phyloP scores from a whole-genome alignment of 2,888 invertebrate species.

The Sarcophaga carnaria region DNA sequence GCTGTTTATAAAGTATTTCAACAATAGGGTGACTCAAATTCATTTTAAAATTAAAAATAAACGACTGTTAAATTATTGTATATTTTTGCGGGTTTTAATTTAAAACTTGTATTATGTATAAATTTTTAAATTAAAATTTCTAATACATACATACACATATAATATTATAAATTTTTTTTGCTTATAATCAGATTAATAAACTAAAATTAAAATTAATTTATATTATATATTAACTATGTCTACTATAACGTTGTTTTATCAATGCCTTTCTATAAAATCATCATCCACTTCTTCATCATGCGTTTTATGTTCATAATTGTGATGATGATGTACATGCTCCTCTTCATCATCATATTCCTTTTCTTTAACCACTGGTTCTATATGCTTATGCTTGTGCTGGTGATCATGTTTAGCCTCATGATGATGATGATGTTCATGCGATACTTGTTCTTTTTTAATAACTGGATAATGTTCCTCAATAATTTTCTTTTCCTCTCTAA shows the following conservation, averaged over 20 bases:
- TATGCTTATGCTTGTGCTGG: conserved; percentile 71
- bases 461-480: conserved; percentile 80
- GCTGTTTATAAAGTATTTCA: not conserved
- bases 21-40: not conserved
- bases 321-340: conserved; percentile 71
- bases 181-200: not conserved
- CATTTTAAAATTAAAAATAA: not conserved
- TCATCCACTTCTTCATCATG: conserved; percentile 71
- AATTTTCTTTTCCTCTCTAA: conserved; percentile 81
- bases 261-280: conserved; percentile 67
- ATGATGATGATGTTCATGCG: conserved; percentile 80
- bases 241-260: not conserved
- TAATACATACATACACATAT: not conserved
- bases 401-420: conserved; percentile 74
- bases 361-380: conserved; percentile 67
- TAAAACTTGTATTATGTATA: conserved; percentile 5
- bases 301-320: conserved; percentile 69
- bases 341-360: conserved; percentile 70
- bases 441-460: conserved; percentile 76
- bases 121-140: not conserved
- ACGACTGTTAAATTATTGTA: too few species aligned
- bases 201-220: not conserved
- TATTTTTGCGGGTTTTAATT: not conserved
- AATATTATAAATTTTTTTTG: not conserved
- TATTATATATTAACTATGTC: not conserved